A percentile compares a stretch with the other conserved stretches of the same genome.
phyloP scores from a whole-genome alignment of 2,113 vertebrate genomes.

The Chaetodon trifascialis region DNA sequence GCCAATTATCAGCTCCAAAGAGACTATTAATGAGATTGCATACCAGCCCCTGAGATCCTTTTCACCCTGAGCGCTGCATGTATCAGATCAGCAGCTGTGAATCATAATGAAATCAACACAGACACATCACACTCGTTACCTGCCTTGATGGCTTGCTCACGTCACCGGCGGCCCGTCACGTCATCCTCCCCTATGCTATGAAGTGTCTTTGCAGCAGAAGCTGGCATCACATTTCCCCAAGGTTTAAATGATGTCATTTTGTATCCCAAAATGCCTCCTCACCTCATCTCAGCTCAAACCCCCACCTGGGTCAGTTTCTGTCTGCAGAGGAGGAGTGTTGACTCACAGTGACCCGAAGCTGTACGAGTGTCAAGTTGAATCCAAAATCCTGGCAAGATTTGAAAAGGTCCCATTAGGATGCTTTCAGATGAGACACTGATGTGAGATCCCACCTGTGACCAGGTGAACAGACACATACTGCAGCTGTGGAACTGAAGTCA shows the following conservation, averaged over 20 bases:
- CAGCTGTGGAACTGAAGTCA: not conserved
- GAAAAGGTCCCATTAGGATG: conserved; percentile 24
- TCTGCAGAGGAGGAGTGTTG: conserved; percentile 27
- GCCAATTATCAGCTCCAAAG: conserved; percentile 33
- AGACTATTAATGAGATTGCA: conserved; percentile 17
- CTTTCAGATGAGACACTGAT: conserved; percentile 11
- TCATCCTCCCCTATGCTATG: conserved; percentile 6
- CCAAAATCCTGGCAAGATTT: conserved; percentile 5
- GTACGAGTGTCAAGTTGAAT: conserved; percentile 37
- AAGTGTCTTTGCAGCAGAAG: conserved; percentile 3
- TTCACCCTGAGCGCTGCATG: conserved; percentile 14
- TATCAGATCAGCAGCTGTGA: conserved; percentile 22
- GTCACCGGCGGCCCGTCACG: not conserved
- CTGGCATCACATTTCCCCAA: conserved; percentile 25
- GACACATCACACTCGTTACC: conserved; percentile 12
- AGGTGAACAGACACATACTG: conserved; percentile 13
- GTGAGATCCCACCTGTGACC: conserved; percentile 8
- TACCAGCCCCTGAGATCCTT: not conserved
- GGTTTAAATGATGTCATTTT: conserved; percentile 29
- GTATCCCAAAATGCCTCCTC: conserved; percentile 35
- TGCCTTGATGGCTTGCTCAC: conserved; percentile 17
- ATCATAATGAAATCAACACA: conserved; percentile 25
- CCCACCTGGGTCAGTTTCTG: conserved; percentile 17
- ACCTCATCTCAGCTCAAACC: conserved; percentile 6
- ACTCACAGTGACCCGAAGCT: conserved; percentile 36